Evolutionary conservation across 1,140 invertebrate genomes (phyloP).

Genomic region (Neelides sp.): DNA sequence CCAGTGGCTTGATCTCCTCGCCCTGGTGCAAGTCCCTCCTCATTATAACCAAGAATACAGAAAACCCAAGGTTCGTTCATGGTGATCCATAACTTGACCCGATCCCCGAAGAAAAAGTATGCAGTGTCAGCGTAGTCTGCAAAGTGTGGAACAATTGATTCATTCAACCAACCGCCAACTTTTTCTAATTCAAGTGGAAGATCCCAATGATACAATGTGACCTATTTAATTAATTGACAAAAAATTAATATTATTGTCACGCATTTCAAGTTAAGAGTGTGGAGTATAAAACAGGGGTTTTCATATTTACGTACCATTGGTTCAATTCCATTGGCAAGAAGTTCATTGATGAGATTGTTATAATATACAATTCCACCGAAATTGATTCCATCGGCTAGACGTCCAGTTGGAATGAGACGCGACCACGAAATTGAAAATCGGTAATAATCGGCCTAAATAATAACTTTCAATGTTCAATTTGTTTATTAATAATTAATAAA

Average conservation of each 20-base stretch:
- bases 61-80: conserved; percentile 31
- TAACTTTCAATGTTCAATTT: too few species aligned
- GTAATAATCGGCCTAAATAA: conserved; percentile 18
- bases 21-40: conserved; percentile 2
- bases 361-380: conserved; percentile 47
- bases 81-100: conserved; percentile 35
- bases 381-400: not conserved
- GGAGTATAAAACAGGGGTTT: too few species aligned
- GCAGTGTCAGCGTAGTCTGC: conserved; percentile 36
- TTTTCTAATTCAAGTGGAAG: conserved; percentile 35
- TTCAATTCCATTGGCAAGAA: conserved; percentile 44
- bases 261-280: not conserved
- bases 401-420: conserved; percentile 24
- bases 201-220: conserved; percentile 37
- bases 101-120: conserved; percentile 26
- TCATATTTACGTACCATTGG: too few species aligned
- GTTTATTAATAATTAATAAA: too few species aligned
- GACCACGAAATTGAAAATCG: conserved; percentile 29
- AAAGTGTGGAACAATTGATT: conserved; percentile 41
- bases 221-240: too few species aligned
- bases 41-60: conserved; percentile 8
- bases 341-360: conserved; percentile 47
- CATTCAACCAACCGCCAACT: conserved; percentile 43
- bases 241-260: not conserved
- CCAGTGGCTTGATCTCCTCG: too few species aligned